Conservation (phyloP, 2,797 vertebrate species). For the Ceryle rudis region DNA sequence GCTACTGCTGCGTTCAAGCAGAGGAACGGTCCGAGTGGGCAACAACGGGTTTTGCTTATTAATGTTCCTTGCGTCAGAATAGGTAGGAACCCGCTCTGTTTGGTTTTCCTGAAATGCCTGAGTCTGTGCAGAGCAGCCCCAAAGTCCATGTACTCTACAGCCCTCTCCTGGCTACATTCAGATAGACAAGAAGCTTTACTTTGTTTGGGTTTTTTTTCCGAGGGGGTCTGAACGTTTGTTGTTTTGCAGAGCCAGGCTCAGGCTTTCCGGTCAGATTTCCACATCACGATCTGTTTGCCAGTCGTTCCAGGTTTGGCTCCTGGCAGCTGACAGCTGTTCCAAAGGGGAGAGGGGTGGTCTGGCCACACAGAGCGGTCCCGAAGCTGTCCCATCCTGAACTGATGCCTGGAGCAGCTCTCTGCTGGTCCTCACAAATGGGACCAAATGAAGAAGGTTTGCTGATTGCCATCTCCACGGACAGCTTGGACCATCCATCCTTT, state of each 20-base stretch:
- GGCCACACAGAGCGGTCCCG: not conserved
- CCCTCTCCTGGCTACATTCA: slow-evolving; percentile 39
- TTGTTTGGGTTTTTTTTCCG: too few species aligned
- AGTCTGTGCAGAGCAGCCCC: not conserved
- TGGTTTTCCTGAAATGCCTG: not conserved
- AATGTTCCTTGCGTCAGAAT: not conserved
- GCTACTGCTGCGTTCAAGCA: not conserved
- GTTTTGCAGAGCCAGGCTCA: not conserved
- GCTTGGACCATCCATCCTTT: not conserved
- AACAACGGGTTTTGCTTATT: not conserved
- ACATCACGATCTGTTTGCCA: accelerated
- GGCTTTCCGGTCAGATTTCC: not conserved
- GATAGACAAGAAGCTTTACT: not conserved
- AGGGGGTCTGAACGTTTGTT: accelerated
- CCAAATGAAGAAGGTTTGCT: not conserved
- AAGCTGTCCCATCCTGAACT: not conserved
- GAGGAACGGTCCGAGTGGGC: not conserved
- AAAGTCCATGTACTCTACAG: not conserved
- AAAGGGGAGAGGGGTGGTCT: not conserved
- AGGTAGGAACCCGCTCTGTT: accelerated
- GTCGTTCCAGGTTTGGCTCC: not conserved
- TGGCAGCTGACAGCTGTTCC: not conserved
- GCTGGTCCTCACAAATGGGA: not conserved
- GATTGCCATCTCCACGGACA: not conserved
- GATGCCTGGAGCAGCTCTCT: accelerated